A percentile compares a stretch with the other conserved stretches of the same genome.
phyloP scores from a whole-genome alignment of 2,888 invertebrate genomes.

The Drosophila sordidapex region DNA sequence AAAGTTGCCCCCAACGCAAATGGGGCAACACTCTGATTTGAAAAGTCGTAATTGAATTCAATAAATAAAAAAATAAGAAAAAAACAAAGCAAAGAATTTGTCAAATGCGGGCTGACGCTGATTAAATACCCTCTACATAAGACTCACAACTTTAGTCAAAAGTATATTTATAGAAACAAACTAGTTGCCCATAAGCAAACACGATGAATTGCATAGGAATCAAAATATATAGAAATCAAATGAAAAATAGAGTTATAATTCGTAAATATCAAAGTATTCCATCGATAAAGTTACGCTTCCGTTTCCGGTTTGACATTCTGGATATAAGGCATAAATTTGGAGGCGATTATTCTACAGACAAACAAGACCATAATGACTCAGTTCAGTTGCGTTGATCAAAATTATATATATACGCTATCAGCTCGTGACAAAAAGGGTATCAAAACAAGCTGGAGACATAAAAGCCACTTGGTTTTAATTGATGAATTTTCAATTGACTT shows the following conservation, averaged over 20 bases:
- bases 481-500: conserved; percentile 37
- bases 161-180: background rate
- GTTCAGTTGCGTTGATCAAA: background rate
- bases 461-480: conserved; percentile 39
- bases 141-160: background rate
- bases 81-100: conserved; percentile 18
- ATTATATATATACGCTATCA: background rate
- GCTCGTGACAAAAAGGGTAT: background rate
- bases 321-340: background rate
- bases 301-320: background rate
- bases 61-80: conserved; percentile 12
- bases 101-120: background rate
- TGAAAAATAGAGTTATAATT: background rate
- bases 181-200: no score
- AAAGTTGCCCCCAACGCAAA: conserved; percentile 53
- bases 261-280: background rate
- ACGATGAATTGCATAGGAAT: background rate
- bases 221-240: background rate
- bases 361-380: background rate
- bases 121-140: conserved; percentile 3
- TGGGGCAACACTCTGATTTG: conserved; percentile 38
- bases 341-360: background rate
- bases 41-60: conserved; percentile 48
- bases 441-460: conserved; percentile 1
- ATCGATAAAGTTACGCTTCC: background rate